phyloP scores from a whole-genome alignment of 2,888 invertebrate genomes.

The Limenitis camilla region DNA sequence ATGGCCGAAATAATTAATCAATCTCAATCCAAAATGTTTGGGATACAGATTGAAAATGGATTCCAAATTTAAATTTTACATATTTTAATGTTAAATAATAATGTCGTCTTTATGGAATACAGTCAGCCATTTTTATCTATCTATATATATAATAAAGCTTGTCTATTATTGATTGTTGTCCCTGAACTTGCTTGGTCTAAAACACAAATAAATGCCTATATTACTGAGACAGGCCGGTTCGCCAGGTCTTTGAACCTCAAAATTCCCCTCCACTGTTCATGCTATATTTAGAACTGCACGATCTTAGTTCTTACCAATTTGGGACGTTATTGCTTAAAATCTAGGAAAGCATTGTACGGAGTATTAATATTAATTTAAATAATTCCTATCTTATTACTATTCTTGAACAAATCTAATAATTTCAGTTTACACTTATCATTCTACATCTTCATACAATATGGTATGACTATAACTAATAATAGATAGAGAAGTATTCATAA shows the following conservation, averaged over 20 bases:
- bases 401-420: too few species aligned
- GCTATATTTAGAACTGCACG: slow-evolving; percentile 68
- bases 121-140: too few species aligned
- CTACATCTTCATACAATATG: background rate
- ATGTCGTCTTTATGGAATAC: too few species aligned
- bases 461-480: slow-evolving; percentile 11
- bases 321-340: slow-evolving; percentile 28
- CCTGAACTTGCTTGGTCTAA: slow-evolving; percentile 42
- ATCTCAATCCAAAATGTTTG: too few species aligned
- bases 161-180: slow-evolving; percentile 29
- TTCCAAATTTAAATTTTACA: too few species aligned
- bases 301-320: slow-evolving; percentile 43
- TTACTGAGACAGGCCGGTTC: slow-evolving; percentile 50
- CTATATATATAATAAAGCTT: too few species aligned
- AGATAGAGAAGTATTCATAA: slow-evolving; percentile 6
- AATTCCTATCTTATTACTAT: too few species aligned
- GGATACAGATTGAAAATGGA: too few species aligned
- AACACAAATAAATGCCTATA: slow-evolving; percentile 28
- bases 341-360: slow-evolving; percentile 2
- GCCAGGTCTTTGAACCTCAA: slow-evolving; percentile 68
- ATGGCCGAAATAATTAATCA: too few species aligned
- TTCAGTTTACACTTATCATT: too few species aligned
- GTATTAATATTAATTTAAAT: too few species aligned
- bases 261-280: slow-evolving; percentile 59
- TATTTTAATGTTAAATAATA: too few species aligned